A percentile compares a stretch with the other conserved stretches of the same genome.
Evolutionary conservation across 2,113 vertebrate genomes (phyloP).

Genomic region (Poicephalus gulielmi): DNA sequence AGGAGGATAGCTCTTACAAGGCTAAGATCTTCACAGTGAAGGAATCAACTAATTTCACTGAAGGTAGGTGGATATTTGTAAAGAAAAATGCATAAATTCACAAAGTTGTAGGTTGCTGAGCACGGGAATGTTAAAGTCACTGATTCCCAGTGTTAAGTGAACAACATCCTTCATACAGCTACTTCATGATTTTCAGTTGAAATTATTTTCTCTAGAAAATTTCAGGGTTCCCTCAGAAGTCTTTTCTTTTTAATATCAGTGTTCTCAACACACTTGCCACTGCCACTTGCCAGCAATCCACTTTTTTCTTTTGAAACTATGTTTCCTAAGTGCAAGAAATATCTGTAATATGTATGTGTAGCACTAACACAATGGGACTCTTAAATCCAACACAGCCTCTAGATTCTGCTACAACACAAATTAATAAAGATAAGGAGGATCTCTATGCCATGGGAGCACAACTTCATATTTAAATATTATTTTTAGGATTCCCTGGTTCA

Average conservation of each 20-base stretch:
- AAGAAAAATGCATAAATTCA: background rate
- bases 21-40: background rate
- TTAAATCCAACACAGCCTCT: background rate
- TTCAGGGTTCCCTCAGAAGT: background rate
- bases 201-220: background rate
- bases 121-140: background rate
- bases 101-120: background rate
- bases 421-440: background rate
- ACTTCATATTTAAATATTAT: background rate
- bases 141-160: background rate
- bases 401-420: background rate
- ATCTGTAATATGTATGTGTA: background rate
- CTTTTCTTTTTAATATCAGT: background rate
- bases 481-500: background rate
- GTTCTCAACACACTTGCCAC: background rate
- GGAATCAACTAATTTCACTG: background rate
- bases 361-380: background rate
- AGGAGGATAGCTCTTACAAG: conserved; percentile 1
- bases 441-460: background rate
- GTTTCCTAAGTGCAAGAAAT: background rate
- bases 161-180: background rate
- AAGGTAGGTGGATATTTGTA: background rate
- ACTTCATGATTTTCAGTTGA: background rate
- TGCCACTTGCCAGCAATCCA: background rate
- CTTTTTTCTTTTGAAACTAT: background rate